Evolutionary conservation across 2,888 invertebrate species (phyloP).

Genomic region (Corythucha ciliata): DNA sequence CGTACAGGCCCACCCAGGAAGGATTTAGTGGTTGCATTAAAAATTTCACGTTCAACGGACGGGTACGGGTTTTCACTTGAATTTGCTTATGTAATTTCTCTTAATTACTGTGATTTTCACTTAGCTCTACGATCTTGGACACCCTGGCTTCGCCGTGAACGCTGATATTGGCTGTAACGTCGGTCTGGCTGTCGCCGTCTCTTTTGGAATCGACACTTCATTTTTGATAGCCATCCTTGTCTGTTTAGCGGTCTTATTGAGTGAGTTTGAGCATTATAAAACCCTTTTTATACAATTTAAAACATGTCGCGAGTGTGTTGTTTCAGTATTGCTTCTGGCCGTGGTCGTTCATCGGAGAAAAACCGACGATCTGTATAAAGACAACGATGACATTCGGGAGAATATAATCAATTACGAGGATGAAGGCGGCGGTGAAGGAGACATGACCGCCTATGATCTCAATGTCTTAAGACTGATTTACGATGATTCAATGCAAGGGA

Average conservation of each 20-base stretch:
- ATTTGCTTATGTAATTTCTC: conserved; percentile 10
- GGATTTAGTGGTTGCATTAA: conserved; percentile 83
- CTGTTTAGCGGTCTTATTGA: conserved; percentile 71
- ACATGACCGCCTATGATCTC: conserved; percentile 80
- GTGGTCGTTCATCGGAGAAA: conserved; percentile 81
- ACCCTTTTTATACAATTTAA: too few relatives aligned
- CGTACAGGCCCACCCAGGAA: conserved; percentile 55
- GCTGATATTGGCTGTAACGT: conserved; percentile 65
- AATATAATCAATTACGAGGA: conserved; percentile 97
- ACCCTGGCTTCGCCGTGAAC: conserved; percentile 61
- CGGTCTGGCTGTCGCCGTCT: conserved; percentile 63
- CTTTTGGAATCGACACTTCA: conserved; percentile 75
- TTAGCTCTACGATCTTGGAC: conserved; percentile 79
- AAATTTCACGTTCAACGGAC: conserved; percentile 77
- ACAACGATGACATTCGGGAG: conserved; percentile 91
- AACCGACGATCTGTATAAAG: conserved; percentile 78
- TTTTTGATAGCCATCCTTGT: conserved; percentile 83
- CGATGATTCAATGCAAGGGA: conserved; percentile 39
- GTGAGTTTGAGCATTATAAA: conserved; percentile 55
- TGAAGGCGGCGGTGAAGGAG: conserved; percentile 96
- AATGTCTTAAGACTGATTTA: conserved; percentile 64
- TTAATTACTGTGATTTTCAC: not conserved
- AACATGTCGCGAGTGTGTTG: conserved; percentile 29
- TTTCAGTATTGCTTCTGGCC: conserved; percentile 69
- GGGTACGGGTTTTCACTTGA: conserved; percentile 43